Conservation (phyloP, 2,888 invertebrate species). For the Petrolisthes manimaculis region DNA sequence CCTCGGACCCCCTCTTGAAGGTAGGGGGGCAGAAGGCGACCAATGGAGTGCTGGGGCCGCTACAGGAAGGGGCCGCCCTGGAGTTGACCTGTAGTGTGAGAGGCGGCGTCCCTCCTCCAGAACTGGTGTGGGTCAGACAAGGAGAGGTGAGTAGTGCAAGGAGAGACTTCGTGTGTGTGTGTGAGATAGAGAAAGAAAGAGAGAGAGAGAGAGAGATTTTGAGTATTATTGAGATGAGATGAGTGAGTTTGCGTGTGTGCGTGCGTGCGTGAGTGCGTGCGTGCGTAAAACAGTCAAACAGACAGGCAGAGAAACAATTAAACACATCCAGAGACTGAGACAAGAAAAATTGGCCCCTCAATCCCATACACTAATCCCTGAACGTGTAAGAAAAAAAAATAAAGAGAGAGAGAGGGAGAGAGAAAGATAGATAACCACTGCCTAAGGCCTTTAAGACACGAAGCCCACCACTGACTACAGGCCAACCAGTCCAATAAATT, state of each 20-base stretch:
- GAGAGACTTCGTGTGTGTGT: background rate
- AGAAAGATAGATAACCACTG: too few relatives aligned
- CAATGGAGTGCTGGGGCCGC: constrained; percentile 53
- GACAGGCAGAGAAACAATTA: too few relatives aligned
- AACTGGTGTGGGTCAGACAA: constrained; percentile 52
- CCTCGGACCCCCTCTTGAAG: constrained; percentile 45
- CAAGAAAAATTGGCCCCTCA: too few relatives aligned
- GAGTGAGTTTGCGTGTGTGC: background rate
- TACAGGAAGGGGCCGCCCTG: constrained; percentile 53
- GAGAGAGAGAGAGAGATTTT: background rate
- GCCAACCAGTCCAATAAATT: too few relatives aligned
- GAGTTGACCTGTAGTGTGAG: constrained; percentile 51
- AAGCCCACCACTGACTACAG: too few relatives aligned
- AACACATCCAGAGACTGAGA: too few relatives aligned
- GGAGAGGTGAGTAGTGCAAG: constrained; percentile 46
- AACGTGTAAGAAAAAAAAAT: too few relatives aligned
- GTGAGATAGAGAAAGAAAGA: background rate
- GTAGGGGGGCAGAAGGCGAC: constrained; percentile 40
- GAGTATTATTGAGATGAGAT: background rate
- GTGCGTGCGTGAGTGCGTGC: too few relatives aligned
- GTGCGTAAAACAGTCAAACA: too few relatives aligned
- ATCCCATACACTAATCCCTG: too few relatives aligned
- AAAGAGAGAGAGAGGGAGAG: too few relatives aligned
- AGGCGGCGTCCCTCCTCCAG: constrained; percentile 55
- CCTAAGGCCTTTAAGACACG: too few relatives aligned